Base-by-base conservation (phyloP, 2,113 vertebrate genomes). In the Myotis lucifugus region DNA sequence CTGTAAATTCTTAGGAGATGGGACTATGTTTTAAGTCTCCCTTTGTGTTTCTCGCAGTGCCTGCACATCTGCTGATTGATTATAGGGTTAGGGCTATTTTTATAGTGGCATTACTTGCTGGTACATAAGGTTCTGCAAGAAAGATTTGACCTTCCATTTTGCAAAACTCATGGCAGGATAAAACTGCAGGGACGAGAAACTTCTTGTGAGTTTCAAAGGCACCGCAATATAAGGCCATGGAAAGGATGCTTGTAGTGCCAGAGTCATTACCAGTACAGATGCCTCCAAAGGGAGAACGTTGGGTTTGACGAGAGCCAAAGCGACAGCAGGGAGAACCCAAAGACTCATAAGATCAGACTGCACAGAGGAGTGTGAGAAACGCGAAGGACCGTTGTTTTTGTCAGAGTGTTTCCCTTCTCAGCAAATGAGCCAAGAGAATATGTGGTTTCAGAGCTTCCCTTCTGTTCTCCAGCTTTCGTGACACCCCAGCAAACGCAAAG, bases 251-350 rank as follows among this genome's bases (percentile, higher is more conserved):
- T 77, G 25, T 34, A 12, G 73, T 61, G 73, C 92, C 56, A 59
- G 74, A 93, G 79, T 79, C 95, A 85, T 78, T 67, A 50, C 66
- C 95, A 85, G 74, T 67, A 50, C 66, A 89, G 70, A 93, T 90
- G 37, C 66, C 34, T 81, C 91, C 69, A 34, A 4, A 90, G 83
- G 77, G 61, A 94, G 94, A 85, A 40, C 42, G 74, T 37, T 94
- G 89, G 70, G 72, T 64, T 88, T 54, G 40, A 52, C 0, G 1
- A 34, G 84, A 94, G 88, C 87, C 93, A 92, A 94, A 86, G 74
- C 2, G 3, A 95, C 96, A 97, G 97, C 95, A 79, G 94, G 94
- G 96, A 95, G 88, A 95, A 88, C 79, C 97, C 94, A 84, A 37
- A 95, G 78, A 17, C 61, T 48, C 94, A 59, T 56, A 61, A 96